Base-by-base conservation (phyloP, 2,888 invertebrate genomes). In the Mythimna ferrago region DNA sequence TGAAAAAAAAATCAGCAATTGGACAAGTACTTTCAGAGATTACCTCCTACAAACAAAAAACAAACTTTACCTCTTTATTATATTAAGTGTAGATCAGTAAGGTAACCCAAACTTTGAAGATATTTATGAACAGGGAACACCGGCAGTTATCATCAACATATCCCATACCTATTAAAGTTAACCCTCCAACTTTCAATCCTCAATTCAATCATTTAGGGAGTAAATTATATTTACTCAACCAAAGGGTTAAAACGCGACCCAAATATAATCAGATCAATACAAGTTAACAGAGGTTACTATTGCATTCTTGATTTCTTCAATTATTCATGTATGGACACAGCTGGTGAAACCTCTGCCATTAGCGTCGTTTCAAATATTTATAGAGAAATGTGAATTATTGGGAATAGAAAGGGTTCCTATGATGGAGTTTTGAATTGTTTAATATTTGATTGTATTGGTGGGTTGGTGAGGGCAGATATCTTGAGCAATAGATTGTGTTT, bases 221-320 rank as follows among this genome's bases (percentile, higher is more conserved):
- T 44, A 0, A 48, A 53, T 53, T n/a, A 53, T 53, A 53, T 53
- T 53, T 53, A 53, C 51, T 53, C n/a, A 53, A n/a, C 51, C 6
- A 19, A 21, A 11, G 32, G 53, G 16, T 54, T 57, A 9, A 48
- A 11, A 38, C 5, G 11, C 16, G 62, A 79, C 71, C 64, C 41
- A 61, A 41, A 58, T 72, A 44, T 51, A 54, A 51, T 66, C 7
- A 51, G 32, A 66, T 68, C 76, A 67, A 79, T 82, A 66, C 5
- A 26, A 35, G 32, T 67, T 67, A 75, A 57, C 38, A 74, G n/a
- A 72, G 54, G 32, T 10, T 77, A 74, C 71, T 38, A 65, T 64
- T 87, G 87, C 88, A 88, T 83, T 88, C 85, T 81, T 73, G 64
- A 71, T 66, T 64, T 26, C 77, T 86, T 72, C 79, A 88, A 75